Evolutionary conservation across 2,888 invertebrate species (phyloP), one percentile per base, ranked within the genome.

Genomic region (Exephanes ischioxanthus): DNA sequence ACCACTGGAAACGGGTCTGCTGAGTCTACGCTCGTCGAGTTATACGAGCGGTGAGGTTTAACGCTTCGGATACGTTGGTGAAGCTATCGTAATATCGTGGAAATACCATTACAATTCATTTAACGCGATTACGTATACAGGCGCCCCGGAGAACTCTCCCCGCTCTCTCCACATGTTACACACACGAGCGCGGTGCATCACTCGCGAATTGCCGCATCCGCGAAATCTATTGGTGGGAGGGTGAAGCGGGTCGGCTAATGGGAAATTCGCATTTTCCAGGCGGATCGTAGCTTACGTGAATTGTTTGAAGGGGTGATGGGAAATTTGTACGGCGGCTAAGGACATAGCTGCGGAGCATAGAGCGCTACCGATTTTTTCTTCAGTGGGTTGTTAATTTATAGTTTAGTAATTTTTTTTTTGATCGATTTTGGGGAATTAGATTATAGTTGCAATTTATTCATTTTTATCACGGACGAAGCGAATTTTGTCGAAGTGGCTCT

Each of bases 71-170:
- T 61, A 7, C 48, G 45, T 41, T 14, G n/a, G 30, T 33, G 19
- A 63, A n/a, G 37, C 41, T 19, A 37, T 53, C 37, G 7, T 66
- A 53, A 84, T 84, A 73, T 86, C 86, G 80, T 45, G 81, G 84
- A 88, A 90, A 26, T 90, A 88, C 86, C 88, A 88, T 90, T 90
- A 87, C 86, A 84, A 88, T 90, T 87, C 86, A 87, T 89, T 89
- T 87, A 89, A 88, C 73, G 82, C 86, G 85, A 90, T 90, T 90
- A 90, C 87, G 86, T 87, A 85, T 81, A 58, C 66, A 82, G 83
- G 84, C 75, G 75, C 88, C 86, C 87, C 87, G 84, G 84, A 7
- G 26, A 51, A 71, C 66, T 75, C 76, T 75, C 75, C 75, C 41
- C 48, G 33, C 45, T 70, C 87, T n/a, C 80, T 71, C 53, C 37